Evolutionary conservation across 2,888 invertebrate genomes (phyloP).

Genomic region (Rotaria magnacalcarata): DNA sequence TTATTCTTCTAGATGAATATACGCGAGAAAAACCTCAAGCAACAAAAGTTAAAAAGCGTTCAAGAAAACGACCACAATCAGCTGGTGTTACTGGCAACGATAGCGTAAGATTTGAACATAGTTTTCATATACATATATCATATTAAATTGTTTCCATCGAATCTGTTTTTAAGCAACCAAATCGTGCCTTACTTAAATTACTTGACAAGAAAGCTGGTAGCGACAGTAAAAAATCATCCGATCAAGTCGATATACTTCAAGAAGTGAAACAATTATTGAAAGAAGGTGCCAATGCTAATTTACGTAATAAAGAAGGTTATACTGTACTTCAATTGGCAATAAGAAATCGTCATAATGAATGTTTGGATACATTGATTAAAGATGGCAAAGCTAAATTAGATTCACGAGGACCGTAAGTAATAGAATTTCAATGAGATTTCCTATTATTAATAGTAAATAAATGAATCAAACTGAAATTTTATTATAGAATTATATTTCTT

Average conservation of each 20-base stretch:
- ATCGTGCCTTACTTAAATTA: slow-evolving; percentile 23
- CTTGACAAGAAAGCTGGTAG: background rate
- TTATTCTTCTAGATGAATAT: background rate
- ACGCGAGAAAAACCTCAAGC: background rate
- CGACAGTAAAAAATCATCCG: background rate
- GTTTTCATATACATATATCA: too few relatives aligned
- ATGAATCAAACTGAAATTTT: background rate
- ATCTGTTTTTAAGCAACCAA: background rate
- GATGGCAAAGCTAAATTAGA: slow-evolving; percentile 49
- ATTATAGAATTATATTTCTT: background rate
- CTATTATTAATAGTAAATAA: too few relatives aligned
- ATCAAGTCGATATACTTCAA: slow-evolving; percentile 50
- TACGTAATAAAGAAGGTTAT: slow-evolving; percentile 55
- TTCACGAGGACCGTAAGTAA: slow-evolving; percentile 21
- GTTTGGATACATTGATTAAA: slow-evolving; percentile 54
- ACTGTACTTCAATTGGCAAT: slow-evolving; percentile 56
- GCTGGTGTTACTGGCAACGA: background rate
- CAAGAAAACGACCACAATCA: background rate
- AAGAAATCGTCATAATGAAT: slow-evolving; percentile 54
- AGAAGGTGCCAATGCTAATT: slow-evolving; percentile 58
- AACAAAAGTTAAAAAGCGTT: background rate
- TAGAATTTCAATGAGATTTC: background rate
- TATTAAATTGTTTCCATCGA: too few relatives aligned
- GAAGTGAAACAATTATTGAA: slow-evolving; percentile 56
- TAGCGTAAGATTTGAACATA: background rate